Evolutionary conservation across 1,140 invertebrate species (phyloP).

Genomic region (Drosophila pandora): DNA sequence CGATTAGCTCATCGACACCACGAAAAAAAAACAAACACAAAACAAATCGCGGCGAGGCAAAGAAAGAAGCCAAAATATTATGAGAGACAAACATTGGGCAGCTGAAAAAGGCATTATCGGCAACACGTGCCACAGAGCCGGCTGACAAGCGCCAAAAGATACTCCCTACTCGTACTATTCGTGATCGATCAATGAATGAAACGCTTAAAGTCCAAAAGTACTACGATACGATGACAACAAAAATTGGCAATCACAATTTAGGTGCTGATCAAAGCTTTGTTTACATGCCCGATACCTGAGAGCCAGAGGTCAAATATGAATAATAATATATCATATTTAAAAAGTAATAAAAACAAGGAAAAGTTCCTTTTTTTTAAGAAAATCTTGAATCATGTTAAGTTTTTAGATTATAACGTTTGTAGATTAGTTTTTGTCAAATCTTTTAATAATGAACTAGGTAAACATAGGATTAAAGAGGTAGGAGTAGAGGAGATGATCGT

Average conservation of each 20-base stretch:
- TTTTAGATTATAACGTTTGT: not conserved
- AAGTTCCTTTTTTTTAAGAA: too few relatives aligned
- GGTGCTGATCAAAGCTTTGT: not conserved
- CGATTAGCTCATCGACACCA: conserved; percentile 77
- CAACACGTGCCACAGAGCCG: conserved; percentile 65
- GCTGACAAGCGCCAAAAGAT: conserved; percentile 72
- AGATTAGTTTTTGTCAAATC: too few relatives aligned
- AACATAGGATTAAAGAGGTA: too few relatives aligned
- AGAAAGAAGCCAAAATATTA: conserved; percentile 46
- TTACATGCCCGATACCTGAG: not conserved
- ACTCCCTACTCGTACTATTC: conserved; percentile 44
- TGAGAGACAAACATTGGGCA: conserved; percentile 37
- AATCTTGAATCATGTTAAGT: not conserved
- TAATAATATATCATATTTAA: not conserved
- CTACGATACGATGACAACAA: conserved; percentile 30
- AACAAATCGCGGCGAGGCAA: conserved; percentile 13
- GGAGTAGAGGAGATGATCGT: too few relatives aligned
- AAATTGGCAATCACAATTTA: conserved; percentile 11
- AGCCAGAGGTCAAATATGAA: not conserved
- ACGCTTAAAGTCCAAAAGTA: conserved; percentile 48
- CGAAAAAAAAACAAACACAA: conserved; percentile 32
- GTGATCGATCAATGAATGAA: conserved; percentile 82
- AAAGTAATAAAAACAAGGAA: not conserved
- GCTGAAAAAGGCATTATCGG: conserved; percentile 38
- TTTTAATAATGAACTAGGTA: too few relatives aligned